Base-by-base conservation (phyloP, 2,797 vertebrate genomes). In the Sphaeramia orbicularis region DNA sequence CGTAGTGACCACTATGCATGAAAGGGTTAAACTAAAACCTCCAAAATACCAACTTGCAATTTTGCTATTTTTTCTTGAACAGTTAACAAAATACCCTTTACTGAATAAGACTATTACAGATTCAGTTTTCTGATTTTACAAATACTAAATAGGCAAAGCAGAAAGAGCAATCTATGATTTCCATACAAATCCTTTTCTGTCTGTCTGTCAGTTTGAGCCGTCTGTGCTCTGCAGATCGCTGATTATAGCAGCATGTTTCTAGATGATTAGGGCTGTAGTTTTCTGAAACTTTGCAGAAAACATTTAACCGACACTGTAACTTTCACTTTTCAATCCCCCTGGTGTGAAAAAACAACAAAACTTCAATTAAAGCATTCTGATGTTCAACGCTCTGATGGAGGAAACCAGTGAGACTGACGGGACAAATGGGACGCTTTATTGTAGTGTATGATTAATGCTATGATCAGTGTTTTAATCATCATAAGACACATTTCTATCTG, bases 201-300 rank as follows among this genome's bases (percentile, higher is more conserved):
- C n/a, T n/a, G n/a, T n/a, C n/a, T n/a, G n/a, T n/a, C n/a, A 35
- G 37, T 30, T 19, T n/a, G 35, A 65, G 37, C 42, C 14, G 16
- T 2, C 18, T 58, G 61, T 8, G 30, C 21, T 48, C 7, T 13
- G 40, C 44, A 67, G 18, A 72, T 49, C 49, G 59, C 55, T 60
- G 68, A 73, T 56, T 64, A 47, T 14, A 36, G 51, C 43, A 7
- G 10, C 21, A 10, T 15, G 60, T 62, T 65, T 40, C 24, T 54
- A 15, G 65, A 65, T 59, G 40, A 84, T 74, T 55, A 41, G n/a
- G 56, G 49, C 24, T n/a, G 38, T 32, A 57, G 12, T 60, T 42
- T 69, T 41, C 16, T 11, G 41, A n/a, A 53, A 40, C 38, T 53
- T 66, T 5, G n/a, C n/a, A n/a, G n/a, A 41, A 40, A 62, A 40